These are phyloP conservation scores for Lacerta bilineata DNA, from an alignment of 2,797 vertebrate species.

Conservation along the genomic window DNA sequence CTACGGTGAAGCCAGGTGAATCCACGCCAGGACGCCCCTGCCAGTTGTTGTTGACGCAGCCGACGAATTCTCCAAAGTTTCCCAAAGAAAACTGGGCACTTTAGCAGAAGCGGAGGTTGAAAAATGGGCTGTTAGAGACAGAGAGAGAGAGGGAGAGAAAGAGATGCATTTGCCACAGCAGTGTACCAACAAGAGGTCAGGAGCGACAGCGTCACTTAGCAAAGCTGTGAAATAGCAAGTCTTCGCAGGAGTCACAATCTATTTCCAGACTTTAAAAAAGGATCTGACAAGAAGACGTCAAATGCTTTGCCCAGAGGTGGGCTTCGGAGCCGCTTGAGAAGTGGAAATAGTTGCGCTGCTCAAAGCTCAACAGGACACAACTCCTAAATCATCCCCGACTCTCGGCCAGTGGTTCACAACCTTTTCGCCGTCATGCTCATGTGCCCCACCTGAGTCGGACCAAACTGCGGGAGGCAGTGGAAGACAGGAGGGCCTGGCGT, in stretches of 20 bases:
- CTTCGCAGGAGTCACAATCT: background rate
- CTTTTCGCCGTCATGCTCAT: no score
- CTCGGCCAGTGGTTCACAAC: no score
- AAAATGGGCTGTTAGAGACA: background rate
- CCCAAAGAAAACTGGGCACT: background rate
- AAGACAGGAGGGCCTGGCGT: no score
- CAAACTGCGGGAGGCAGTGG: no score
- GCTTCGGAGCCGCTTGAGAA: background rate
- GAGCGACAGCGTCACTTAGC: background rate
- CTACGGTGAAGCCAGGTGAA: background rate
- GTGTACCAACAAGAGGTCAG: background rate
- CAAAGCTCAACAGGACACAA: no score
- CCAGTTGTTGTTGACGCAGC: no score
- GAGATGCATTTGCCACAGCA: background rate
- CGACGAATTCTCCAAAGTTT: background rate
- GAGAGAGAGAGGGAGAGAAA: background rate
- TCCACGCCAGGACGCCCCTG: no score
- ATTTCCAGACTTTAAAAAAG: background rate
- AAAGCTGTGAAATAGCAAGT: constrained; percentile 1
- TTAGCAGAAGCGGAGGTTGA: background rate
- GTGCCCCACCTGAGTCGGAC: no score
- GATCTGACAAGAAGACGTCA: background rate
- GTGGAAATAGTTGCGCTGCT: no score
- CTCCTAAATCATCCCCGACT: no score
- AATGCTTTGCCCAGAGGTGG: background rate